Percentiles rank a stretch among this genome's conserved stretches.
phyloP scores from a whole-genome alignment of 2,113 vertebrate genomes.

The Alexandromys fortis region DNA sequence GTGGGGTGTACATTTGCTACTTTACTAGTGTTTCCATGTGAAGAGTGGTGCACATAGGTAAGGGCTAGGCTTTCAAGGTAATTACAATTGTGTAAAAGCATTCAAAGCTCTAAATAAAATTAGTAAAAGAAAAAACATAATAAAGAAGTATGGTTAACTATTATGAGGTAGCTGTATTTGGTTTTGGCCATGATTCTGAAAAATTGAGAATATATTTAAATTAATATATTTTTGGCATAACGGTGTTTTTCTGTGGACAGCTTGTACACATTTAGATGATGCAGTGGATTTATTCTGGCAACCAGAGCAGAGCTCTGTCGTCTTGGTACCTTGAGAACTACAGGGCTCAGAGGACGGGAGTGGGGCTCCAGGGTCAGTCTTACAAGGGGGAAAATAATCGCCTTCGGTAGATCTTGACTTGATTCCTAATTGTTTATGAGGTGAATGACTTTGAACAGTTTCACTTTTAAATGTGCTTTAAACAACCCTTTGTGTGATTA shows the following conservation, averaged over 20 bases:
- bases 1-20: neutral
- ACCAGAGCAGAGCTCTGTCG: neutral
- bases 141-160: neutral
- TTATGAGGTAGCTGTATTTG: neutral
- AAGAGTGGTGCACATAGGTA: neutral
- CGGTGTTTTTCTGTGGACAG: neutral
- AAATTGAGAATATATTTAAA: constrained; percentile 38
- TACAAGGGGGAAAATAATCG: too few relatives aligned
- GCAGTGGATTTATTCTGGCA: neutral
- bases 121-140: neutral
- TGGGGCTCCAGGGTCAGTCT: neutral
- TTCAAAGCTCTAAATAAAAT: constrained; percentile 31
- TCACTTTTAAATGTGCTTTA: neutral
- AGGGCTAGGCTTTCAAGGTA: neutral
- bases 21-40: constrained; percentile 26
- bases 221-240: neutral
- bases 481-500: neutral
- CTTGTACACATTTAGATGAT: neutral
- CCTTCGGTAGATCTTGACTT: neutral
- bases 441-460: neutral
- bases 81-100: constrained; percentile 1
- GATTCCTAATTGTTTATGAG: neutral
- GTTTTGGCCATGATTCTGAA: constrained; percentile 2
- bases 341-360: neutral
- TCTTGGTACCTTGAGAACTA: neutral